Evolutionary conservation across 64 coral and sea anemone species (phyloP), one percentile per base, ranked within the genome.

Genomic region (Montipora efflorescens): DNA sequence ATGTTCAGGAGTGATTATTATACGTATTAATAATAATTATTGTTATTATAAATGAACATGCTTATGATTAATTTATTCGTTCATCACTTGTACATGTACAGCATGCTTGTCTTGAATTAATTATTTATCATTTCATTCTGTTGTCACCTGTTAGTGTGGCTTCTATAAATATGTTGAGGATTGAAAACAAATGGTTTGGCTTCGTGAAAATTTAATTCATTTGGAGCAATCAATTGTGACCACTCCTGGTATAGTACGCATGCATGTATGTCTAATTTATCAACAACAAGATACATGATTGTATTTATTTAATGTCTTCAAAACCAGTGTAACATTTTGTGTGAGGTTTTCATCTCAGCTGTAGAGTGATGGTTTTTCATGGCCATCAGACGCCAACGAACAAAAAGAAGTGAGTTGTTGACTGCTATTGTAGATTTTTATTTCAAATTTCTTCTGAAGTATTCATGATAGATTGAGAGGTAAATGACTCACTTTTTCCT

Each of bases 301-400:
- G 36, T 36, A 36, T 36, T 36, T 36, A 36, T 36, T 36, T 36
- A 36, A 45, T 62, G 22, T 44, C 12, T 66, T 18, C 3, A 7
- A 22, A 82, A 66, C 3, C 7, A 12, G 71, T 78, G 45, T 13
- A 47, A 19, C 5, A 50, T 49, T 19, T 19, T 12, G 45, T 49
- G 3, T 49, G 76, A 48, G 15, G 46, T 8, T 7, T 18, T 48
- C 7, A 47, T 2, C 46, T 48, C 5, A 8, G 12, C 44, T 48
- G 47, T 71, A 15, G 18, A 86, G 82, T 72, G 67, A 86, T 86
- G 82, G 62, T 86, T 18, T 44, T 72, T 49, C 45, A 86, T 86
- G 82, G 82, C 82, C 64, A 28, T 22, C 68, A 86, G 62, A 73
- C 64, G n/a, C n/a, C n/a, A 48, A 44, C 47, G 67, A 19, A 43